Base-by-base conservation (phyloP, 2,888 invertebrate genomes). In the Apodemia mormo region DNA sequence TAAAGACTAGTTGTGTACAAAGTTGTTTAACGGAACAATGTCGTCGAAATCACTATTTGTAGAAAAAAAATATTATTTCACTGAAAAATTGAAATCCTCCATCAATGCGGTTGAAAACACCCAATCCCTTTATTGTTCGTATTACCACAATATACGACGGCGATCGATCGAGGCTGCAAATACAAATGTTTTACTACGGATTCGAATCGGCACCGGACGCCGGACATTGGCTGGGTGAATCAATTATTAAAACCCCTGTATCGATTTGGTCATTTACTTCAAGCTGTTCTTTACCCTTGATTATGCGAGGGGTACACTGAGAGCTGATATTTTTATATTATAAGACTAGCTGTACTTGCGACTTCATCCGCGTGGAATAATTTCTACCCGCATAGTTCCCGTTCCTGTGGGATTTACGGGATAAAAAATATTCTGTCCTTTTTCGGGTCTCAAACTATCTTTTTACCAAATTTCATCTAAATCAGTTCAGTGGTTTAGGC, bases 251-350 rank as follows among this genome's bases (percentile, higher is more conserved):
- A 81, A 82, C 77, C 77, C 75, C 75, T 74, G 77, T 89, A 91
- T 91, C 85, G 91, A 91, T 92, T 81, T 83, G 85, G 86, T 86
- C 83, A 86, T 87, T 90, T 88, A 83, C 85, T 85, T 87, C 83
- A 81, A 79, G 76, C 82, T 81, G 82, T 82, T 84, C 84, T 82
- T 84, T 86, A 81, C 82, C 79, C 76, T 80, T 77, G 70, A 72
- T 80, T 79, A 76, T 70, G 81, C 66, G 74, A 66, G 73, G 66
- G 78, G 45, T 73, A 79, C 77, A 88, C 74, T 72, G 70, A 67
- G 78, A 49, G 40, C n/a, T n/a, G n/a, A n/a, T n/a, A 40, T 40
- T 40, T 5, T 40, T 40, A 40, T 5, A 6, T 5, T 40, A 40
- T 40, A 5, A 40, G 2, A n/a, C n/a, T n/a, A n/a, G n/a, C n/a